Conservation (phyloP, 2,797 vertebrate species). For the Limnodromus scolopaceus region DNA sequence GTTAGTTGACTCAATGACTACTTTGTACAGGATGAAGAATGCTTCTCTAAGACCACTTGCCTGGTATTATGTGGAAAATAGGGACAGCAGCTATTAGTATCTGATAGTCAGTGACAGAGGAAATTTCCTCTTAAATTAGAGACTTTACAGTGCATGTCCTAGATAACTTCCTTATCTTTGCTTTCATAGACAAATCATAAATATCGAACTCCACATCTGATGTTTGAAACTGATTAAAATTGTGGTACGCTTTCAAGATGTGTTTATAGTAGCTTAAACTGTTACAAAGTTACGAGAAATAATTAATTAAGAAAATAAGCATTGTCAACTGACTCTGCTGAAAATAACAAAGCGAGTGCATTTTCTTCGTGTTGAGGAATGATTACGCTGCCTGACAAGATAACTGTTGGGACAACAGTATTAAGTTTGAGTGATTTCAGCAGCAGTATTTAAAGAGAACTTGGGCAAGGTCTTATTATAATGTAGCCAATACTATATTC, state of each 20-base stretch:
- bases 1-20: background rate
- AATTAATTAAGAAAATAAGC: constrained; percentile 54
- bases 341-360: constrained; percentile 3
- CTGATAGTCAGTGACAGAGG: constrained; percentile 37
- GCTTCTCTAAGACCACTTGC: constrained; percentile 32
- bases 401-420: constrained; percentile 28
- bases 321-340: constrained; percentile 31
- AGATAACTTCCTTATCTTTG: constrained; percentile 37
- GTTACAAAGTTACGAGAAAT: constrained; percentile 41
- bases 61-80: constrained; percentile 43
- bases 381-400: background rate
- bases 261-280: constrained; percentile 16
- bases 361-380: background rate
- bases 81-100: constrained; percentile 40
- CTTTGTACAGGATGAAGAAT: constrained; percentile 36
- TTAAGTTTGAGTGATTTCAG: constrained; percentile 48
- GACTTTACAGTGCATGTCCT: background rate
- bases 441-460: constrained; percentile 25
- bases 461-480: background rate
- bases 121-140: constrained; percentile 37
- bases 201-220: constrained; percentile 52
- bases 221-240: constrained; percentile 46
- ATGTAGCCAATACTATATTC: constrained; percentile 4
- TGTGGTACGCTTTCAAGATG: background rate
- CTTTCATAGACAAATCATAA: constrained; percentile 36